These are phyloP conservation scores for Drosophila pseudotakahashii DNA, from an alignment of 2,888 invertebrate species.

Conservation along the genomic window DNA sequence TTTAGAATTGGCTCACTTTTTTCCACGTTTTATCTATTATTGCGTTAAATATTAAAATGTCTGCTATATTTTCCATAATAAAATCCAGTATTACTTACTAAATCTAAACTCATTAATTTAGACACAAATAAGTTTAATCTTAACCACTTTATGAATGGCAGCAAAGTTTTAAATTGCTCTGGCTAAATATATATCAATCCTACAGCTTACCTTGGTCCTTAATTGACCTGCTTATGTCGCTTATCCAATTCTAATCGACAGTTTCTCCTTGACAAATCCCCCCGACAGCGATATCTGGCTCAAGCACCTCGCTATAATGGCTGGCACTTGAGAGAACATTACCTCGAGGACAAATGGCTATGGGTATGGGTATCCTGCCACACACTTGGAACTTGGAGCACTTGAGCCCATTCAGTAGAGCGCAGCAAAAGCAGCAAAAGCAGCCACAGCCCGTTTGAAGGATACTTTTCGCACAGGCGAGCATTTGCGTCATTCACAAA, in stretches of 20 bases:
- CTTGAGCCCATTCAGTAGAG: constrained; percentile 30
- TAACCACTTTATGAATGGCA: background rate
- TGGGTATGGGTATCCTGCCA: constrained; percentile 12
- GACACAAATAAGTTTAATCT: no score
- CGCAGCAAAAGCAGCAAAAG: background rate
- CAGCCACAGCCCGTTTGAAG: constrained; percentile 37
- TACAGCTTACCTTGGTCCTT: constrained; percentile 8
- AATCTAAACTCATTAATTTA: no score
- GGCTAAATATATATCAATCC: background rate
- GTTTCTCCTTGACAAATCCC: constrained; percentile 9
- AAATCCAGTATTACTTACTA: no score
- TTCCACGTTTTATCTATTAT: no score
- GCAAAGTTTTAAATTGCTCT: background rate
- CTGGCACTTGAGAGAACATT: constrained; percentile 59
- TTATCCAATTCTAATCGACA: constrained; percentile 21
- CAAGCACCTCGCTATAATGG: constrained; percentile 51
- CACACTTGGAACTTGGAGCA: constrained; percentile 21
- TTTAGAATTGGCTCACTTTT: no score
- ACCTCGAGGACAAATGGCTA: constrained; percentile 15
- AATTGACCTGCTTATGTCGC: constrained; percentile 7
- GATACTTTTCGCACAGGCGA: constrained; percentile 33
- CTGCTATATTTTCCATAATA: no score
- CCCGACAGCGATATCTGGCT: constrained; percentile 21
- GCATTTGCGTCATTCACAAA: constrained; percentile 60
- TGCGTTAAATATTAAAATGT: no score